Evolutionary conservation across 1,140 invertebrate genomes (phyloP).

Genomic region (Drosophila punjabiensis): DNA sequence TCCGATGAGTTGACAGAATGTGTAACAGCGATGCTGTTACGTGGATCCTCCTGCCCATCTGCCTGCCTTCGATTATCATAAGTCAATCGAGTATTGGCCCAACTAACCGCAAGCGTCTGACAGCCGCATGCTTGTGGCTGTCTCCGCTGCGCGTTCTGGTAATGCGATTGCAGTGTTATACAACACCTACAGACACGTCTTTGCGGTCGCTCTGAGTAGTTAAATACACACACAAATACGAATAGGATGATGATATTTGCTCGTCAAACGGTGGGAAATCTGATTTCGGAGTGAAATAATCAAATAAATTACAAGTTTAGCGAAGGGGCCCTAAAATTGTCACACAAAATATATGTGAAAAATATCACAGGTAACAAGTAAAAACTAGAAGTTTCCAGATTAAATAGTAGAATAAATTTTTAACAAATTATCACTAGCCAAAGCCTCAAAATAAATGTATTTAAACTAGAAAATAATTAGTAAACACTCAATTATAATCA

Average conservation of each 20-base stretch:
- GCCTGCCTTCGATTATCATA: slow-evolving; percentile 50
- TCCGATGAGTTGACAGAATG: slow-evolving; percentile 28
- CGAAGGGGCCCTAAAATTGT: not conserved
- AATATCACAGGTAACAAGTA: not conserved
- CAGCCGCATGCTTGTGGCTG: slow-evolving; percentile 65
- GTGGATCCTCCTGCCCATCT: slow-evolving; percentile 1
- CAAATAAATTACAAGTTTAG: slow-evolving; percentile 2
- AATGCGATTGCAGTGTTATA: slow-evolving; percentile 46
- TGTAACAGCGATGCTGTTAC: slow-evolving; percentile 26
- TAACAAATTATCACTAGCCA: not conserved
- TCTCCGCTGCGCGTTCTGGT: slow-evolving; percentile 23
- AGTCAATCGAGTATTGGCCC: slow-evolving; percentile 52
- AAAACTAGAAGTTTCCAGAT: slow-evolving; percentile 1
- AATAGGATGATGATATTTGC: slow-evolving; percentile 23
- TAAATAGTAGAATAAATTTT: not conserved
- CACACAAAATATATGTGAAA: slow-evolving; percentile 9
- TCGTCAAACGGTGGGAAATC: slow-evolving; percentile 17
- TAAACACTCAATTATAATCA: not conserved
- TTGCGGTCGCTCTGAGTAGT: slow-evolving; percentile 63
- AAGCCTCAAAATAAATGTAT: not conserved
- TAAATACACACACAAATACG: slow-evolving; percentile 38
- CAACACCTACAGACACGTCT: slow-evolving; percentile 58
- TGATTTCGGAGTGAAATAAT: not conserved
- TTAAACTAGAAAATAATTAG: not conserved
- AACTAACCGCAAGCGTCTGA: slow-evolving; percentile 54